These are phyloP conservation scores for Catocala fraxini DNA, from an alignment of 2,888 invertebrate species.

Conservation along the genomic window DNA sequence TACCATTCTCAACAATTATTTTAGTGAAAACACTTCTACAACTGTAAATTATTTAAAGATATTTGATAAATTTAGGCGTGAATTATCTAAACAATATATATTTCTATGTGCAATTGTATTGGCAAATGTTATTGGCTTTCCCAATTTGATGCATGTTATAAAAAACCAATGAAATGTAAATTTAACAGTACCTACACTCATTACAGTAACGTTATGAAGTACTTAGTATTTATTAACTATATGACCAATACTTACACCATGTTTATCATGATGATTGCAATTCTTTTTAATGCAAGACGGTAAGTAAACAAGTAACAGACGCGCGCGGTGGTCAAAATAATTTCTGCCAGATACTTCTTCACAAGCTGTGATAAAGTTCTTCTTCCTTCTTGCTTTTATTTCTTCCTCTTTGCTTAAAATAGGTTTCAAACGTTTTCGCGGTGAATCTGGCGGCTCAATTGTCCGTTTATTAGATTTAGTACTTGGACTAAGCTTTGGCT, in stretches of 20 bases:
- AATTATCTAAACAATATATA: no score
- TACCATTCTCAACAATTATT: no score
- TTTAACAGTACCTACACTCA: no score
- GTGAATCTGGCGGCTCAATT: conserved; percentile 42
- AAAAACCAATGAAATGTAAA: no score
- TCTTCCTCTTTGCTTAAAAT: conserved; percentile 54
- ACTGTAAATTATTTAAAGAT: no score
- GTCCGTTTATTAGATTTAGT: conserved; percentile 47
- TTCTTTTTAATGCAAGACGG: conserved; percentile 65
- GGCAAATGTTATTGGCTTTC: no score
- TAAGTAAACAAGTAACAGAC: conserved; percentile 66
- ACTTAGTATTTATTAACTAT: no score
- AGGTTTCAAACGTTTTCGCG: conserved; percentile 59
- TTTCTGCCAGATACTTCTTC: conserved; percentile 71
- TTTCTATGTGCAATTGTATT: no score
- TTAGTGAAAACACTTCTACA: no score
- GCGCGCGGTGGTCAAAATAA: conserved; percentile 65
- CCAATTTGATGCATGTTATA: no score
- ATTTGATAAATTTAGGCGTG: no score
- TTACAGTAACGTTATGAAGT: no score
- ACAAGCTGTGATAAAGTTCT: conserved; percentile 77
- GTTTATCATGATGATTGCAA: conserved; percentile 64
- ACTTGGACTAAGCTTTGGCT: conserved; percentile 46
- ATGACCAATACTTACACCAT: conserved; percentile 52
- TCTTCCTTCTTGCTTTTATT: conserved; percentile 60